phyloP scores from a whole-genome alignment of 2,888 invertebrate genomes.

The Parapristionchus giblindavisi region DNA sequence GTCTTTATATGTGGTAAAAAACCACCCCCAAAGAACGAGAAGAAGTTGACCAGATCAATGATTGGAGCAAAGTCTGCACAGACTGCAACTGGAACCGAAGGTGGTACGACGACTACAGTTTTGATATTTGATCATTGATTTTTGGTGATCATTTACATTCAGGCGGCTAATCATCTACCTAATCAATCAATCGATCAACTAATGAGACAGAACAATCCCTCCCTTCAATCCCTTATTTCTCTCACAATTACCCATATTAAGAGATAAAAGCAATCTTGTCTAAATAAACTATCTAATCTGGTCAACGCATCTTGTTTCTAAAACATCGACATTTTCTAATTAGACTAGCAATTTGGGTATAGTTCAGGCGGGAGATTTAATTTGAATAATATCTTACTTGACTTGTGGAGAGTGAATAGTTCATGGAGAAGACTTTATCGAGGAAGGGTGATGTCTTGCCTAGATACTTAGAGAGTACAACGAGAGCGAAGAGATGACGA shows the following conservation, averaged over 20 bases:
- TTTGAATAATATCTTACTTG: conserved; percentile 69
- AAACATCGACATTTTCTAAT: too few species aligned
- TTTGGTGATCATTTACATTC: too few species aligned
- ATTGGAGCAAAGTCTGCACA: not conserved
- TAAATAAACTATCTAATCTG: too few species aligned
- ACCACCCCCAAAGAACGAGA: not conserved
- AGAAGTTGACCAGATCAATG: conserved; percentile 27
- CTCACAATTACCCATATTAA: too few species aligned
- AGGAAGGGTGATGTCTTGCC: conserved; percentile 77
- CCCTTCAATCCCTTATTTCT: too few species aligned
- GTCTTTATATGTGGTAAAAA: not conserved
- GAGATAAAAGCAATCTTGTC: too few species aligned
- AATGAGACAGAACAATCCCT: too few species aligned
- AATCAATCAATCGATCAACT: not conserved
- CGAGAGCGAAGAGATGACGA: conserved; percentile 94
- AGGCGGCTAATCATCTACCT: not conserved
- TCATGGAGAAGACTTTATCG: conserved; percentile 90
- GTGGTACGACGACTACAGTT: not conserved
- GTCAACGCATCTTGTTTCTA: too few species aligned
- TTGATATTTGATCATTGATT: too few species aligned
- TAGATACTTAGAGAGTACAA: conserved; percentile 95
- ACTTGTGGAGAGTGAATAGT: conserved; percentile 91
- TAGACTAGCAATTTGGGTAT: too few species aligned
- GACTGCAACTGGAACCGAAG: not conserved
- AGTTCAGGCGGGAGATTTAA: too few species aligned